Evolutionary conservation across 1,140 invertebrate genomes (phyloP).

Genomic region (Nomia melanderi): DNA sequence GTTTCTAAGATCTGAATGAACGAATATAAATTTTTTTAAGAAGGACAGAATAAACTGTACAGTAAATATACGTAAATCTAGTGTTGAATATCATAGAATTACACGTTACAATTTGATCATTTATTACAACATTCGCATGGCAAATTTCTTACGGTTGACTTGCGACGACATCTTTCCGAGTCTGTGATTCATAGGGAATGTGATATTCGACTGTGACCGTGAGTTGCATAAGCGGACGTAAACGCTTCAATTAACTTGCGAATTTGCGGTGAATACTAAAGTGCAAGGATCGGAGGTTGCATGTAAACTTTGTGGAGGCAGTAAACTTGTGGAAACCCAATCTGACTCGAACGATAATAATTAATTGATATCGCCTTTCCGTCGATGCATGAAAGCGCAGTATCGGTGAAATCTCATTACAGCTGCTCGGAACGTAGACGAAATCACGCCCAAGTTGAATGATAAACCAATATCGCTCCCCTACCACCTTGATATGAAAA

Average conservation of each 20-base stretch:
- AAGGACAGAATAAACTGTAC: too few species aligned
- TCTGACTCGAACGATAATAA: constrained; percentile 67
- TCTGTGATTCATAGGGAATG: neutral
- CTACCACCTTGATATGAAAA: constrained; percentile 68
- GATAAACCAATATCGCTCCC: constrained; percentile 65
- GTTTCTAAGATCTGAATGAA: too few species aligned
- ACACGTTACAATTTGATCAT: neutral
- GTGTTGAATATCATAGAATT: too few species aligned
- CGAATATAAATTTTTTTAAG: too few species aligned
- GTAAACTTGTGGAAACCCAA: constrained; percentile 17
- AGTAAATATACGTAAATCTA: too few species aligned
- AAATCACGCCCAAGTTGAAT: constrained; percentile 67
- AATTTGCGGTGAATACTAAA: constrained; percentile 37
- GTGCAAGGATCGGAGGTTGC: constrained; percentile 5
- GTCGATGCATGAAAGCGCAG: constrained; percentile 57
- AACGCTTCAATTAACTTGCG: constrained; percentile 16
- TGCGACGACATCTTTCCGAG: neutral
- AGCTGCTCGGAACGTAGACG: constrained; percentile 63
- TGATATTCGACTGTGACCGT: constrained; percentile 4
- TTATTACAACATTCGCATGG: neutral
- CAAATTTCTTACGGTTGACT: neutral
- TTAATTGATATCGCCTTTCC: constrained; percentile 73
- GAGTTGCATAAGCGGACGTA: neutral
- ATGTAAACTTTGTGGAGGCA: constrained; percentile 14
- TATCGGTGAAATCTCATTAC: constrained; percentile 64